A percentile compares a stretch with the other conserved stretches of the same genome.
These are phyloP conservation scores for Galleria mellonella DNA, from an alignment of 1,140 invertebrate species.

Conservation along the genomic window DNA sequence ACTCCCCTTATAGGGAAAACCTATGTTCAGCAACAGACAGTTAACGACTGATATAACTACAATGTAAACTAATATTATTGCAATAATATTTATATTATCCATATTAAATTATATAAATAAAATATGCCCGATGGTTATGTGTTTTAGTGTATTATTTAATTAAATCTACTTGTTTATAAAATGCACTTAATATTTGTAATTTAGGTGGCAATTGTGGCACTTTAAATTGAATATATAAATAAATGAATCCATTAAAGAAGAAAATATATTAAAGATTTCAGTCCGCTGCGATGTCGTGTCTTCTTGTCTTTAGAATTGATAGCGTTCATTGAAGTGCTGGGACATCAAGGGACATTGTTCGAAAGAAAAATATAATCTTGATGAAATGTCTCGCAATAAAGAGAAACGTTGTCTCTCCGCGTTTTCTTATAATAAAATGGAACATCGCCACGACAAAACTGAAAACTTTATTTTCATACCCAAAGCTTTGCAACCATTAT, in stretches of 20 bases:
- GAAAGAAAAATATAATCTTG: constrained; percentile 53
- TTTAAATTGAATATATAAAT: not conserved
- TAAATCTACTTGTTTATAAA: no score
- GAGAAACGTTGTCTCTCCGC: constrained; percentile 26
- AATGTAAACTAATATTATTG: no score
- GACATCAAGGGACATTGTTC: constrained; percentile 21
- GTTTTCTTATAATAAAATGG: constrained; percentile 28
- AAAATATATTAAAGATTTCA: not conserved
- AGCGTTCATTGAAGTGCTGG: constrained; percentile 26
- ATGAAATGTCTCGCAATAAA: constrained; percentile 51
- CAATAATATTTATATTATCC: no score
- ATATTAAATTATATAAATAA: no score
- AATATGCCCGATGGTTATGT: no score
- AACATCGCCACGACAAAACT: constrained; percentile 23
- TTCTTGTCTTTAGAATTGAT: constrained; percentile 22
- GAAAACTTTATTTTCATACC: constrained; percentile 43
- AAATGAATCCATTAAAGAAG: not conserved
- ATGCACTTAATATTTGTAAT: no score
- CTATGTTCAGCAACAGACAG: no score
- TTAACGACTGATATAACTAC: no score
- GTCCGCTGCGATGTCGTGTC: constrained; percentile 4
- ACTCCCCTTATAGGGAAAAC: no score
- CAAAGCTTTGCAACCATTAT: constrained; percentile 27
- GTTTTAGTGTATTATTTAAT: not conserved
- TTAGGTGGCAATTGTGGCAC: no score